Percentiles rank a stretch among this genome's conserved stretches.
Conservation (phyloP, 2,888 invertebrate genomes). For the Timandra comae region DNA sequence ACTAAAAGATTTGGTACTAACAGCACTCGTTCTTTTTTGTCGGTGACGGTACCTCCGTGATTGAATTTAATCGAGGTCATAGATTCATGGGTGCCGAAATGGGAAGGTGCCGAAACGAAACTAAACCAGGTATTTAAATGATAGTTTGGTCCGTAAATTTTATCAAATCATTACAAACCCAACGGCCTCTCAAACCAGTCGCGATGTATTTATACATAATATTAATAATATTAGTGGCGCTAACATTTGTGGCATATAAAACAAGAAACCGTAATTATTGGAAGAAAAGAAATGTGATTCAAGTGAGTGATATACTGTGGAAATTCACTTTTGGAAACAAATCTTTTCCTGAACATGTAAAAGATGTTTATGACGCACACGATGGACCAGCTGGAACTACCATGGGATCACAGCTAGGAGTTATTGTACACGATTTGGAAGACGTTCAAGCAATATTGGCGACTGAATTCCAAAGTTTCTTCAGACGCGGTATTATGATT, state of each 20-base stretch:
- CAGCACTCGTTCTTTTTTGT: too few species aligned
- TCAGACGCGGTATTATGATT: slow-evolving; percentile 30
- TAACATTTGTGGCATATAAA: background rate
- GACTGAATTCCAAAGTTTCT: slow-evolving; percentile 35
- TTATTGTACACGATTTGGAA: slow-evolving; percentile 29
- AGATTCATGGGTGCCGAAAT: too few species aligned
- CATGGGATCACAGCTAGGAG: slow-evolving; percentile 22
- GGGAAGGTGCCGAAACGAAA: too few species aligned
- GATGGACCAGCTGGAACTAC: slow-evolving; percentile 33
- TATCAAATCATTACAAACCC: too few species aligned
- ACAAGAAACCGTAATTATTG: slow-evolving; percentile 34
- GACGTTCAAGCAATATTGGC: slow-evolving; percentile 35
- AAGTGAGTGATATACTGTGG: slow-evolving; percentile 25
- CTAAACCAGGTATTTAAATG: too few species aligned
- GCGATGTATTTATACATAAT: too few species aligned
- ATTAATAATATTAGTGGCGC: too few species aligned
- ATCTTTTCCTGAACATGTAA: slow-evolving; percentile 37
- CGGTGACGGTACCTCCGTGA: too few species aligned
- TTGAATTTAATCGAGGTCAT: too few species aligned
- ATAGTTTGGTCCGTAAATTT: too few species aligned
- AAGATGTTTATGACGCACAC: slow-evolving; percentile 36
- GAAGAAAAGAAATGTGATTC: slow-evolving; percentile 35
- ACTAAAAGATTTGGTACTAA: too few species aligned
- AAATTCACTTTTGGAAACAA: slow-evolving; percentile 32
- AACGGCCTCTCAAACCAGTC: too few species aligned